These are phyloP conservation scores for Gonioctena quinquepunctata DNA, from an alignment of 1,140 invertebrate genomes.

Conservation along the genomic window DNA sequence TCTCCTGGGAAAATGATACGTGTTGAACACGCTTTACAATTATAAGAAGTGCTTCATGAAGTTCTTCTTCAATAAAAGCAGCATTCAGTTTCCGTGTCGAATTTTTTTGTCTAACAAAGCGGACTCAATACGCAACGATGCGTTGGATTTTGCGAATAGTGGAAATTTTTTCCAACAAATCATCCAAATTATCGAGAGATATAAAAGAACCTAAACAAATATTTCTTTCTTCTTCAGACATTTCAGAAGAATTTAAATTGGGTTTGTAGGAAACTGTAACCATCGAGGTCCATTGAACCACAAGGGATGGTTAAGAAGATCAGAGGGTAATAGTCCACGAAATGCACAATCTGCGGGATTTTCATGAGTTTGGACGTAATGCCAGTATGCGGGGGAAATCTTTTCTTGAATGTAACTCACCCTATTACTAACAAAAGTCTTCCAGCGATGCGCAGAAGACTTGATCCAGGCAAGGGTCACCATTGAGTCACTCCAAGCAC, in stretches of 20 bases:
- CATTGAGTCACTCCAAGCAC: slow-evolving; percentile 33
- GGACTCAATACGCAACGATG: background rate
- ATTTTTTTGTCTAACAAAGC: background rate
- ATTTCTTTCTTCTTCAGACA: background rate
- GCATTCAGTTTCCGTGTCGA: background rate
- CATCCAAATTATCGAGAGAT: background rate
- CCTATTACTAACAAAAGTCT: slow-evolving; percentile 54
- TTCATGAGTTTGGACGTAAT: slow-evolving; percentile 20
- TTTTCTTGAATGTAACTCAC: slow-evolving; percentile 29
- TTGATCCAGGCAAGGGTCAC: slow-evolving; percentile 26
- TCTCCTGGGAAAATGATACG: background rate
- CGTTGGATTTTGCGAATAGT: background rate
- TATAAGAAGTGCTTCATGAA: background rate
- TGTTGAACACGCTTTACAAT: slow-evolving; percentile 1
- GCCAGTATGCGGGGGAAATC: slow-evolving; percentile 35
- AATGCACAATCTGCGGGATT: slow-evolving; percentile 46
- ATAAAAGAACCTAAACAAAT: background rate
- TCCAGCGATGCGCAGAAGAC: slow-evolving; percentile 30
- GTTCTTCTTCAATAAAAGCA: background rate
- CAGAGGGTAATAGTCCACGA: slow-evolving; percentile 26
- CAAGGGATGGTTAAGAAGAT: slow-evolving; percentile 29
- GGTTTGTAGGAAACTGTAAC: no score
- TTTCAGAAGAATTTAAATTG: no score
- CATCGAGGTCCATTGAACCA: slow-evolving; percentile 47
- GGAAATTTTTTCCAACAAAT: background rate